Evolutionary conservation across 2,888 invertebrate genomes (phyloP).

Genomic region (Amiota communis): DNA sequence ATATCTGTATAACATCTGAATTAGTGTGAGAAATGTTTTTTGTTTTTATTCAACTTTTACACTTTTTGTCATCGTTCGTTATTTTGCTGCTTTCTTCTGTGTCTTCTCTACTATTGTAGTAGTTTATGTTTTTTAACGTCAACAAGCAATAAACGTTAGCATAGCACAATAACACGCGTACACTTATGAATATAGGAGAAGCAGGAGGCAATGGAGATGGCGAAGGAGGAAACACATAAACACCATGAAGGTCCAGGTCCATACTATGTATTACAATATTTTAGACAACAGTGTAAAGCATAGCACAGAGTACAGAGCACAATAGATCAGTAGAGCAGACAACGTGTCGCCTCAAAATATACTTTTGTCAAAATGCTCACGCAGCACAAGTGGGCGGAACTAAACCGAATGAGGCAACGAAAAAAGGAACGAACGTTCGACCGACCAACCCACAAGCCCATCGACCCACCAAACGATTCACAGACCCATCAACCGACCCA

Average conservation of each 20-base stretch:
- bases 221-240: no score
- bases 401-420: no score
- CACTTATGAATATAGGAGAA: not conserved
- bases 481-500: no score
- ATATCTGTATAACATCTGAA: not conserved
- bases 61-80: slow-evolving; percentile 7
- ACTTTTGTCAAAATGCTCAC: not conserved
- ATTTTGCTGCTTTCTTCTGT: not conserved
- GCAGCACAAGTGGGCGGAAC: not conserved
- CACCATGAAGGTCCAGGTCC: no score
- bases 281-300: no score
- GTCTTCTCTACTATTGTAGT: not conserved
- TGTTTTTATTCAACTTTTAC: slow-evolving; percentile 14
- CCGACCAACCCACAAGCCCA: no score
- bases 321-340: not conserved
- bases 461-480: no score
- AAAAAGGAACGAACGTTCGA: no score
- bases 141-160: slow-evolving; percentile 28
- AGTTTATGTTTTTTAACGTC: slow-evolving; percentile 17
- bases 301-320: no score
- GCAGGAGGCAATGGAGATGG: no score
- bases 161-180: slow-evolving; percentile 3
- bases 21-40: slow-evolving; percentile 17
- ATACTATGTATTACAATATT: no score
- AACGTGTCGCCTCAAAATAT: not conserved